These are phyloP conservation scores for Pandemis cinnamomeana DNA, from an alignment of 2,888 invertebrate species.

Conservation along the genomic window DNA sequence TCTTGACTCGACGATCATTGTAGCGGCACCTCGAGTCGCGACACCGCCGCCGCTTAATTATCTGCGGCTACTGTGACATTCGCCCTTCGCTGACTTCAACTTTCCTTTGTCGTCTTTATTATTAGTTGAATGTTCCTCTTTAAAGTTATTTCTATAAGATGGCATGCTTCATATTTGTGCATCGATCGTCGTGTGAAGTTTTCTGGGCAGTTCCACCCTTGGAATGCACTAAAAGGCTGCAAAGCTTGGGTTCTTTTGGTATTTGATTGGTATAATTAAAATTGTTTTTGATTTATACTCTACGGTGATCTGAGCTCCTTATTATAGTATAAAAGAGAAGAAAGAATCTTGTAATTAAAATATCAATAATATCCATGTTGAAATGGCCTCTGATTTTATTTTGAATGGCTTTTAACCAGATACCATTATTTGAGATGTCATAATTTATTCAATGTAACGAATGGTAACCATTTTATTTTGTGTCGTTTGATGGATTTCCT, in stretches of 20 bases:
- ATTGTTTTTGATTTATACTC: background rate
- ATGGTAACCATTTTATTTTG: conserved; percentile 60
- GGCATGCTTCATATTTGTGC: background rate
- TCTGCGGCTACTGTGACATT: conserved; percentile 59
- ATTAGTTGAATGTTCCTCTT: conserved; percentile 5
- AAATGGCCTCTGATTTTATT: background rate
- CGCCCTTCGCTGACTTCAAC: conserved; percentile 48
- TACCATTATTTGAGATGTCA: conserved; percentile 36
- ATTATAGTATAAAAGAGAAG: background rate
- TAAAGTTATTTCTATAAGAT: background rate
- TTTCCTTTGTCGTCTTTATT: conserved; percentile 11
- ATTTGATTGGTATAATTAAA: background rate
- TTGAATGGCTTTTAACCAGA: conserved; percentile 6
- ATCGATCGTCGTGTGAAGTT: background rate
- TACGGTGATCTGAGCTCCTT: background rate
- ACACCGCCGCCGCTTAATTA: conserved; percentile 67
- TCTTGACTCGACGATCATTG: conserved; percentile 73
- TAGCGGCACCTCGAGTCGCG: conserved; percentile 57
- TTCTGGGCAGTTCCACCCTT: background rate
- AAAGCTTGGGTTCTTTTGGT: background rate
- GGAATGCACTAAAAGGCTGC: background rate
- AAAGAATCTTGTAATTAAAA: background rate
- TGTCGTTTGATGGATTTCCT: conserved; percentile 72
- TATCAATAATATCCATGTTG: background rate
- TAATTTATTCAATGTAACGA: conserved; percentile 36